A percentile compares a stretch with the other conserved stretches of the same genome.
These are phyloP conservation scores for Trachelipus rathkii DNA, from an alignment of 1,140 invertebrate genomes.

Conservation along the genomic window DNA sequence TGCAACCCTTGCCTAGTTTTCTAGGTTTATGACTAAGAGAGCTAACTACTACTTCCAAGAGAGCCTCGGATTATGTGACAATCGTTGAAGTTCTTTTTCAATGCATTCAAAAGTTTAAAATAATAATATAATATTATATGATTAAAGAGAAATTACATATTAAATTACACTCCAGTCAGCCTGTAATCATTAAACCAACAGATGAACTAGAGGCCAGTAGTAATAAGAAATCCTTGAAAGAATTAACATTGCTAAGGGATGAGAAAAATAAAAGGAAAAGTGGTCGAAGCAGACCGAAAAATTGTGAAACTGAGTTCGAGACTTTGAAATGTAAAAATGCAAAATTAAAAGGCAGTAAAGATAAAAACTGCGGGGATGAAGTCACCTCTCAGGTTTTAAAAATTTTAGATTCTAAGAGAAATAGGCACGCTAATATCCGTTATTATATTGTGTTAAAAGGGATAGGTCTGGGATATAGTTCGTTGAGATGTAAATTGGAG, in stretches of 20 bases:
- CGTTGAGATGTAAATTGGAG: too few species aligned
- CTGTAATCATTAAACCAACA: conserved; percentile 42
- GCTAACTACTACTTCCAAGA: too few species aligned
- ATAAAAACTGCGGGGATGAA: conserved; percentile 39
- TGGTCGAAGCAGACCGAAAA: conserved; percentile 35
- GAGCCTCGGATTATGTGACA: too few species aligned
- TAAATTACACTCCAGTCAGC: conserved; percentile 56
- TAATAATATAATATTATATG: too few species aligned
- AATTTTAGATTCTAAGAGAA: conserved; percentile 38
- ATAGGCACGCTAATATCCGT: too few species aligned
- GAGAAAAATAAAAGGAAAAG: conserved; percentile 39
- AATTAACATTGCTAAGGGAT: conserved; percentile 24
- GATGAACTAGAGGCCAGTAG: conserved; percentile 35
- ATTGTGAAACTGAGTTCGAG: conserved; percentile 41
- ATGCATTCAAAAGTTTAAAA: too few species aligned
- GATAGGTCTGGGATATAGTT: too few species aligned
- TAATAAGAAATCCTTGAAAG: conserved; percentile 31
- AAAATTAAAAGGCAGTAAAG: conserved; percentile 46
- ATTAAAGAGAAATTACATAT: conserved; percentile 88
- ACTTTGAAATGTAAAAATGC: conserved; percentile 49
- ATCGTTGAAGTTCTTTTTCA: too few species aligned
- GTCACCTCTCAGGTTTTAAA: conserved; percentile 36
- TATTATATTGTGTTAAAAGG: too few species aligned
- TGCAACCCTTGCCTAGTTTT: too few species aligned
- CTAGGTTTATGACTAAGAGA: too few species aligned